phyloP scores from a whole-genome alignment of 2,888 invertebrate genomes.

The Thecocarcelia acutangulata region DNA sequence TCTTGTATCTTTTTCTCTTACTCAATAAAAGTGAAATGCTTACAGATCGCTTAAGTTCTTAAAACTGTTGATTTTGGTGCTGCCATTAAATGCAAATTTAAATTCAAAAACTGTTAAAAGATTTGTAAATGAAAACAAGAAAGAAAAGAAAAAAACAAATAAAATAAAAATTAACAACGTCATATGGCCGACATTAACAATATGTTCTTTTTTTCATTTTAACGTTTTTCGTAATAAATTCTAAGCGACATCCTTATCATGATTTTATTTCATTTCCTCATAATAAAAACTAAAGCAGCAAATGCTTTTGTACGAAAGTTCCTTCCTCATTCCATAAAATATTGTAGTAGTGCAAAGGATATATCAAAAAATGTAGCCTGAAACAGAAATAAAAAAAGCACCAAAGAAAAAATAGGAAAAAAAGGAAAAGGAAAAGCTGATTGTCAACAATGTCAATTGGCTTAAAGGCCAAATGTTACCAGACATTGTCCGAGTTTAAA shows the following conservation, averaged over 20 bases:
- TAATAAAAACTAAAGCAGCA: conserved; percentile 36
- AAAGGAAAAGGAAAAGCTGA: conserved; percentile 33
- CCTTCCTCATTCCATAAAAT: conserved; percentile 1
- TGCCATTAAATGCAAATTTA: too few species aligned
- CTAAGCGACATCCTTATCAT: conserved; percentile 50
- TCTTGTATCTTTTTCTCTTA: too few species aligned
- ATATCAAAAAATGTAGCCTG: too few species aligned
- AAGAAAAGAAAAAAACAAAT: too few species aligned
- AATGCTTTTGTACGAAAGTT: conserved; percentile 30
- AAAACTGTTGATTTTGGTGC: too few species aligned
- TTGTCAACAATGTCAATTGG: conserved; percentile 62
- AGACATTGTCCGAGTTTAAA: conserved; percentile 41
- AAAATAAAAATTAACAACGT: neutral
- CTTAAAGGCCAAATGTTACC: conserved; percentile 61
- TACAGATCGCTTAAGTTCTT: too few species aligned
- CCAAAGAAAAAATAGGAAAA: conserved; percentile 1
- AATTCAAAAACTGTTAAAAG: too few species aligned
- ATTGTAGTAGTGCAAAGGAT: neutral
- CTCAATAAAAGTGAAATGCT: too few species aligned
- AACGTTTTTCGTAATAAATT: conserved; percentile 20
- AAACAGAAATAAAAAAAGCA: neutral
- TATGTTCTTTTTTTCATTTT: neutral
- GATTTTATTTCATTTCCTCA: conserved; percentile 57
- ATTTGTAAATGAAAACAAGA: neutral
- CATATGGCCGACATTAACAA: neutral